Percentiles rank a stretch among this genome's conserved stretches.
Evolutionary conservation across 1,140 invertebrate genomes (phyloP).

Genomic region (Epicauta chinensis): DNA sequence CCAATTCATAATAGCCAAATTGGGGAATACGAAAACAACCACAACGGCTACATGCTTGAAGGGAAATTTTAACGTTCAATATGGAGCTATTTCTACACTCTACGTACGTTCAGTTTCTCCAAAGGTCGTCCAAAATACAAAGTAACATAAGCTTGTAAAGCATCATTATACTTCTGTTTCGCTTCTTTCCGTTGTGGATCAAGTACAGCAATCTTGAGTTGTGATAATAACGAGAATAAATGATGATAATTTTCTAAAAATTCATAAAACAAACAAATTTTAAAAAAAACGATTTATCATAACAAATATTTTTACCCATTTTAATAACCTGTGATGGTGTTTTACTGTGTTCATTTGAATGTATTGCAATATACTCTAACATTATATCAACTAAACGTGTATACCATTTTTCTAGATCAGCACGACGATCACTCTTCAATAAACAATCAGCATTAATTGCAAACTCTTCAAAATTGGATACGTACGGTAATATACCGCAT

Average conservation of each 20-base stretch:
- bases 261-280: too few relatives aligned
- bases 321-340: conserved; percentile 91
- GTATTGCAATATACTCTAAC: conserved; percentile 74
- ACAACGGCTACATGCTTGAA: too few relatives aligned
- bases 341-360: conserved; percentile 83
- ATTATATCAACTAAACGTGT: conserved; percentile 76
- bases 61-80: too few relatives aligned
- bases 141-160: conserved; percentile 85
- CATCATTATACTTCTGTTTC: conserved; percentile 86
- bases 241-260: conserved; percentile 93
- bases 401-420: conserved; percentile 97
- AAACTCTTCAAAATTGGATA: conserved; percentile 90
- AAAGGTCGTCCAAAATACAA: conserved; percentile 91
- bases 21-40: too few relatives aligned
- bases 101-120: conserved; percentile 86
- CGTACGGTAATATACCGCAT: conserved; percentile 88
- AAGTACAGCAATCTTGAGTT: conserved; percentile 86
- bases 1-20: too few relatives aligned
- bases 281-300: too few relatives aligned
- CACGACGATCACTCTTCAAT: conserved; percentile 80
- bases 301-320: conserved; percentile 67
- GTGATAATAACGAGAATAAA: conserved; percentile 78
- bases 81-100: conserved; percentile 1
- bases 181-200: conserved; percentile 86
- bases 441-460: conserved; percentile 80